Percentiles rank a stretch among this genome's conserved stretches.
These are phyloP conservation scores for Dexiosoma caninum DNA, from an alignment of 2,888 invertebrate genomes.

Conservation along the genomic window DNA sequence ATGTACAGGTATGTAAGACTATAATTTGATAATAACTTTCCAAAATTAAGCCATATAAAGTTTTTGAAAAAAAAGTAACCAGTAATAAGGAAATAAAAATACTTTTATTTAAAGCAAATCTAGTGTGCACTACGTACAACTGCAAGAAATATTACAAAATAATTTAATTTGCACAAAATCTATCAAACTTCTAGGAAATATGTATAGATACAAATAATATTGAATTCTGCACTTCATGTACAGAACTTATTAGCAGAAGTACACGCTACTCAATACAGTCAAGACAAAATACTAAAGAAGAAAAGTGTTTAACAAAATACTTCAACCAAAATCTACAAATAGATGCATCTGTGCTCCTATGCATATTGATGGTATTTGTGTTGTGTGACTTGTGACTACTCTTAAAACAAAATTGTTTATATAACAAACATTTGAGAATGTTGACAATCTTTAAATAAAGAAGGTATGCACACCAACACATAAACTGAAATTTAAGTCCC, in stretches of 20 bases:
- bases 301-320: not conserved
- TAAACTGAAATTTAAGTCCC: not conserved
- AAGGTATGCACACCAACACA: no score
- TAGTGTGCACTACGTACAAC: not conserved
- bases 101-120: not conserved
- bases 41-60: no score
- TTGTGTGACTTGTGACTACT: not conserved
- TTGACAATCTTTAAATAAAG: not conserved
- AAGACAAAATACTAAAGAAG: not conserved
- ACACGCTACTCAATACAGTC: not conserved
- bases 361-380: not conserved
- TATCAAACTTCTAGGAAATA: not conserved
- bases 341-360: not conserved
- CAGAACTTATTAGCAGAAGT: not conserved
- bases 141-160: not conserved
- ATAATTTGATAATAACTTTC: no score
- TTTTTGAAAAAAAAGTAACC: no score
- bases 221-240: not conserved
- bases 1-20: not conserved
- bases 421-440: slow-evolving; percentile 3
- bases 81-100: no score
- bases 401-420: slow-evolving; percentile 13
- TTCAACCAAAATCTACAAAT: not conserved
- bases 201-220: not conserved
- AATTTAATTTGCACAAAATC: not conserved